A percentile compares a stretch with the other conserved stretches of the same genome.
Conservation (phyloP, 2,113 vertebrate genomes). For the Sialia sialis region DNA sequence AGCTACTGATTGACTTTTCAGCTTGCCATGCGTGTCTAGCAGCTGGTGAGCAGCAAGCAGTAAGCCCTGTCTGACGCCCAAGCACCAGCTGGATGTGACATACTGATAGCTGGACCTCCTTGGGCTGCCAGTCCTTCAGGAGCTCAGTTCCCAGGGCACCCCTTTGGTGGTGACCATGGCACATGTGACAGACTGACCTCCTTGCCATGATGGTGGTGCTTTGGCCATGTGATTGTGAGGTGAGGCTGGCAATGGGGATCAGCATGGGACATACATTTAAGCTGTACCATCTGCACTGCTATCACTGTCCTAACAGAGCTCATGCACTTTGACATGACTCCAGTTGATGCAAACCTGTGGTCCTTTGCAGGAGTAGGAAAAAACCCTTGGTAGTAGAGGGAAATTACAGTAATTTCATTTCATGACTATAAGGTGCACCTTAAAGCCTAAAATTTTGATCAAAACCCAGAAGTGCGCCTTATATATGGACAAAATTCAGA, state of each 20-base stretch:
- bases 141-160: background rate
- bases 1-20: background rate
- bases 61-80: background rate
- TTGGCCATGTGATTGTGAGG: background rate
- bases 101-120: accelerated
- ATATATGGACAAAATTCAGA: too few species aligned
- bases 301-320: background rate
- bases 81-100: background rate
- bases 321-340: accelerated
- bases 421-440: too few species aligned
- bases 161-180: background rate
- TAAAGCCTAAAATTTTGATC: too few species aligned
- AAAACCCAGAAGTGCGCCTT: too few species aligned
- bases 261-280: background rate
- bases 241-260: background rate
- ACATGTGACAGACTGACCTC: background rate
- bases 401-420: too few species aligned
- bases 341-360: background rate
- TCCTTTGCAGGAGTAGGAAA: background rate
- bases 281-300: background rate
- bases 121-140: background rate
- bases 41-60: background rate
- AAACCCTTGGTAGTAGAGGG: background rate
- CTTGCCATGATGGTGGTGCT: background rate
- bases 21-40: background rate